Conservation (phyloP, 2,888 invertebrate species). For the Exephanes ischioxanthus region DNA sequence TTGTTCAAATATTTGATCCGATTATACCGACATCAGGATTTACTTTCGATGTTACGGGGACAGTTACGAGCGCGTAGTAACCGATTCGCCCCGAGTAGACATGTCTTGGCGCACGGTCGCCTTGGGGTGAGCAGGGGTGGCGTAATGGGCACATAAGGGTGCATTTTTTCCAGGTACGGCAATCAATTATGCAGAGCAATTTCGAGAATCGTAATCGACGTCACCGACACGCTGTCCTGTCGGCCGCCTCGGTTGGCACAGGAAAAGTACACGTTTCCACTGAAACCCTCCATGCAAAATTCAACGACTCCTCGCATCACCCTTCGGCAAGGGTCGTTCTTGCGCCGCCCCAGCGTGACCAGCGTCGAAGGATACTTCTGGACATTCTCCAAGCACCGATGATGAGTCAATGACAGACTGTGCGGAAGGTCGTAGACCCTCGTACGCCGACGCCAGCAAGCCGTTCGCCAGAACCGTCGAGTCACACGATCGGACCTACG, state of each 20-base stretch:
- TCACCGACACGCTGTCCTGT: conserved; percentile 9
- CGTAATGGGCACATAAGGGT: conserved; percentile 31
- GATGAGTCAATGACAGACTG: conserved; percentile 36
- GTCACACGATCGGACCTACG: not conserved
- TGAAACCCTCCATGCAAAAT: conserved; percentile 42
- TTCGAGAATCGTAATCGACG: conserved; percentile 54
- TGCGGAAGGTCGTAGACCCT: not conserved
- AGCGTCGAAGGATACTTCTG: not conserved
- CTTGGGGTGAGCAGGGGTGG: not conserved
- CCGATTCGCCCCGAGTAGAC: conserved; percentile 1
- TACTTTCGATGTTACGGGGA: not conserved
- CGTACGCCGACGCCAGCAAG: not conserved
- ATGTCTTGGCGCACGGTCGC: not conserved
- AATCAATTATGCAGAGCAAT: conserved; percentile 65
- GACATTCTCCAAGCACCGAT: not conserved
- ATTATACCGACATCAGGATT: conserved; percentile 9
- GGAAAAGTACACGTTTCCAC: conserved; percentile 35
- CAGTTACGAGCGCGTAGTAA: not conserved
- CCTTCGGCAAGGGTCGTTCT: conserved; percentile 16
- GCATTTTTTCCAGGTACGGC: conserved; percentile 64
- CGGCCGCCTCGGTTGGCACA: conserved; percentile 32
- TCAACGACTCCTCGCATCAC: conserved; percentile 27
- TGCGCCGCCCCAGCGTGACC: not conserved
- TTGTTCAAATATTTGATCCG: not conserved
- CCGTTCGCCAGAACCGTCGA: not conserved